These are phyloP conservation scores for Operophtera brumata DNA, from an alignment of 2,888 invertebrate species.

Conservation along the genomic window DNA sequence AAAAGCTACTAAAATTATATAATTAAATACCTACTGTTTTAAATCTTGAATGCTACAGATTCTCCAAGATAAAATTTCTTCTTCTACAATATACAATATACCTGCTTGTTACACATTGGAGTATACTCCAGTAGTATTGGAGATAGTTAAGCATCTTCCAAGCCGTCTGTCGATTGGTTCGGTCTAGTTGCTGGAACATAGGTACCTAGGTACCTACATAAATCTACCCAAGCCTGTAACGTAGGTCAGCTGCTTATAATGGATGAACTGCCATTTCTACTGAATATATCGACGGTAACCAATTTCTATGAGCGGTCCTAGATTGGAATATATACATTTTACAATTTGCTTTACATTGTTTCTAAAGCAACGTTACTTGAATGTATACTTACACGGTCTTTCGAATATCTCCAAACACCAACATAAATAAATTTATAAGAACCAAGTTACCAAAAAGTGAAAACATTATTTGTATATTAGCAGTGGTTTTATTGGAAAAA, in stretches of 20 bases:
- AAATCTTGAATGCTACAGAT: neutral
- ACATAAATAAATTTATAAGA: too few species aligned
- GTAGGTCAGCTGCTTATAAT: constrained; percentile 50
- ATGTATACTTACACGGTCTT: neutral
- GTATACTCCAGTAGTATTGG: too few species aligned
- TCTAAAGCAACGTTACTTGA: neutral
- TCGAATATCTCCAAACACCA: neutral
- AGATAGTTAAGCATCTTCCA: neutral
- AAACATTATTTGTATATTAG: too few species aligned
- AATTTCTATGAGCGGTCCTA: constrained; percentile 42
- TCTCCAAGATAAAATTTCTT: neutral
- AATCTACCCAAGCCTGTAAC: neutral
- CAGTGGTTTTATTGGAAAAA: too few species aligned
- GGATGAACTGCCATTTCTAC: constrained; percentile 47
- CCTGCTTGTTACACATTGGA: too few species aligned
- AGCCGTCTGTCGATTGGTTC: neutral
- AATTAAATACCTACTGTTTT: neutral
- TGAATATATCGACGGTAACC: constrained; percentile 48
- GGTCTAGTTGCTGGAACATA: neutral
- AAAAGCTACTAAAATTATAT: neutral
- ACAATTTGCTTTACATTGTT: constrained; percentile 10
- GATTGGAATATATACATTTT: constrained; percentile 16
- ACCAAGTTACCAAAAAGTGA: too few species aligned
- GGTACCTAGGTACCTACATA: neutral
- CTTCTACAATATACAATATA: too few species aligned